A percentile compares a stretch with the other conserved stretches of the same genome.
phyloP scores from a whole-genome alignment of 2,113 vertebrate genomes.

The Engystomops pustulosus region DNA sequence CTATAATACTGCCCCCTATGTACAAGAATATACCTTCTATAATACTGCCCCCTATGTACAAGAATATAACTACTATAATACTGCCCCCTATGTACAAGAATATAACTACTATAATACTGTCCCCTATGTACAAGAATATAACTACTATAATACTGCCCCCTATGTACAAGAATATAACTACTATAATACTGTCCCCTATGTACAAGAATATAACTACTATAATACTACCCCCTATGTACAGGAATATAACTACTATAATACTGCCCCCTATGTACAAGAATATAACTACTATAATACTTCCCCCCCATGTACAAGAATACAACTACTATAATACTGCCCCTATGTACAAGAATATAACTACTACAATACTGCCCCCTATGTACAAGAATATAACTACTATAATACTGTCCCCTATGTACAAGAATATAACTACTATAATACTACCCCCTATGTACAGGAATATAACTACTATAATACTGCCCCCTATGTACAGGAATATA shows the following conservation, averaged over 20 bases:
- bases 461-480: no score
- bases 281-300: slow-evolving; percentile 22
- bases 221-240: neutral
- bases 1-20: neutral
- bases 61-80: slow-evolving; percentile 27
- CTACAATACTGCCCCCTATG: neutral
- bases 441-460: no score
- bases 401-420: neutral
- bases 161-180: slow-evolving; percentile 4
- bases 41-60: neutral
- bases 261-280: neutral
- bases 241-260: slow-evolving; percentile 13
- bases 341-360: neutral
- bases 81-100: slow-evolving; percentile 1
- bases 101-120: slow-evolving; percentile 12
- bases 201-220: slow-evolving; percentile 18
- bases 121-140: slow-evolving; percentile 5
- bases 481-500: no score
- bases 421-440: no score
- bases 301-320: neutral
- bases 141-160: slow-evolving; percentile 8
- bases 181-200: slow-evolving; percentile 7
- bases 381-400: slow-evolving; percentile 12
- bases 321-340: neutral
- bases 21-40: slow-evolving; percentile 2